Evolutionary conservation across 1,140 invertebrate species (phyloP).

Genomic region (Papilio glaucus): DNA sequence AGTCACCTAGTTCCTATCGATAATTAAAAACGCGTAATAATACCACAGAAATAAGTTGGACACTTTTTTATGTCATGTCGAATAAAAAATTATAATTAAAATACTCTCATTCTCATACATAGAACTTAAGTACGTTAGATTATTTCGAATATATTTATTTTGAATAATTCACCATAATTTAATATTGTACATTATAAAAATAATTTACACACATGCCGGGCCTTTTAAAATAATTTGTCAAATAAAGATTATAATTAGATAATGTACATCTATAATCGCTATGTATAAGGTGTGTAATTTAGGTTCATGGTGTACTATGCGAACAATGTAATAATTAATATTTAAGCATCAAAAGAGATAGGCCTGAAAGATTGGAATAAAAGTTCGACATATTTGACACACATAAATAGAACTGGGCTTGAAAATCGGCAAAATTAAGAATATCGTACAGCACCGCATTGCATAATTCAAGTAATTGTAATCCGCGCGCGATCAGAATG

Average conservation of each 20-base stretch:
- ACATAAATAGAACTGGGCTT: no score
- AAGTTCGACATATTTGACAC: no score
- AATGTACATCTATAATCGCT: no score
- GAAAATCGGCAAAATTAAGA: no score
- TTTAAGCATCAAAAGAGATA: no score
- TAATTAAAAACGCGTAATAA: slow-evolving; percentile 36
- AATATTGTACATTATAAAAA: background rate
- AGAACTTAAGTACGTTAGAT: background rate
- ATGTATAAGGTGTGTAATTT: no score
- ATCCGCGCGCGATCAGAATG: no score
- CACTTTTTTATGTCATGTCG: background rate
- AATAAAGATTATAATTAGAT: background rate
- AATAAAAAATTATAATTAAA: background rate
- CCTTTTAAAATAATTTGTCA: background rate
- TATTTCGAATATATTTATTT: background rate
- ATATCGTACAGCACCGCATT: no score
- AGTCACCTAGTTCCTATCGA: slow-evolving; percentile 70
- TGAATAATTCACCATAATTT: background rate
- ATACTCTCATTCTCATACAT: background rate
- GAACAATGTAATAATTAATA: no score
- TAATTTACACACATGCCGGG: background rate
- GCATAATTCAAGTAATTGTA: no score
- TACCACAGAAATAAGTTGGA: slow-evolving; percentile 7
- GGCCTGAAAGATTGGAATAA: no score
- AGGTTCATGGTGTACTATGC: no score